Evolutionary conservation across 2,797 vertebrate species (phyloP).

Genomic region (Gymnoscopelus microlampas): DNA sequence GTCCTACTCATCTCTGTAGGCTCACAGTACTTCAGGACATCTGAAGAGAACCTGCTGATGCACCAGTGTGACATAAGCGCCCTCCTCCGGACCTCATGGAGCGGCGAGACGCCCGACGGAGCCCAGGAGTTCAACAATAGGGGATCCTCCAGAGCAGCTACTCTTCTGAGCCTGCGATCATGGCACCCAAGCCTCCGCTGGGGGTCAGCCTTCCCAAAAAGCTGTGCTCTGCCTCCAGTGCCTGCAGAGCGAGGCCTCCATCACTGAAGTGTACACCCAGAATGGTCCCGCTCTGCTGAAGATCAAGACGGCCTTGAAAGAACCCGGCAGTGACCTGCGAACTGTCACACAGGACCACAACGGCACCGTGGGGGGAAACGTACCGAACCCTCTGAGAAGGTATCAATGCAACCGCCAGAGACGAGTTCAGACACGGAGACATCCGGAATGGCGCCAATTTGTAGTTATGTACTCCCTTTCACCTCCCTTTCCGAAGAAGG

Average conservation of each 20-base stretch:
- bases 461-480: too few relatives aligned
- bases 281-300: conserved; percentile 76
- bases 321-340: conserved; percentile 72
- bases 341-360: conserved; percentile 45
- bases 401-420: conserved; percentile 20
- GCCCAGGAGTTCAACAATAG: conserved; percentile 78
- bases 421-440: conserved; percentile 13
- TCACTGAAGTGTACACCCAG: conserved; percentile 62
- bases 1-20: too few relatives aligned
- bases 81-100: too few relatives aligned
- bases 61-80: too few relatives aligned
- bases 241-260: conserved; percentile 52
- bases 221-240: conserved; percentile 69
- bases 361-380: neutral
- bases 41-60: too few relatives aligned
- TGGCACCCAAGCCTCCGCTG: conserved; percentile 67
- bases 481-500: too few relatives aligned
- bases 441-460: neutral
- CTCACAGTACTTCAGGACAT: too few relatives aligned
- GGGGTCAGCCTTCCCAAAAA: conserved; percentile 57
- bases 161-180: conserved; percentile 77
- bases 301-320: conserved; percentile 78
- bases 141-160: conserved; percentile 70
- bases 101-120: too few relatives aligned
- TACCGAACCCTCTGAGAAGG: conserved; percentile 1